A percentile compares a stretch with the other conserved stretches of the same genome.
Conservation (phyloP, 2,113 vertebrate species). For the Mus musculus region DNA sequence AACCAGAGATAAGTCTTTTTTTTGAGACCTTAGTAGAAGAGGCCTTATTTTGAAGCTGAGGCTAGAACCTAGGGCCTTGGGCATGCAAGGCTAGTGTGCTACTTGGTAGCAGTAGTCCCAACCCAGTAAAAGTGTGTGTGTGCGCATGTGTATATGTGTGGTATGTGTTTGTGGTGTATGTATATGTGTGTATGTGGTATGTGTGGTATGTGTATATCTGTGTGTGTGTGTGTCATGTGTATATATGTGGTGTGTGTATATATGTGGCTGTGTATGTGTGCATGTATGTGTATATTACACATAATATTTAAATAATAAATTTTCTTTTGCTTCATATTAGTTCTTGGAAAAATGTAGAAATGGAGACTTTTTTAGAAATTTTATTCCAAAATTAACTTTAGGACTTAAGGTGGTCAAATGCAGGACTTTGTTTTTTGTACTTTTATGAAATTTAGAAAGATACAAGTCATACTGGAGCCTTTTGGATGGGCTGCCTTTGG, state of each 20-base stretch:
- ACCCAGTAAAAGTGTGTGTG: background rate
- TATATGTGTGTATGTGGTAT: background rate
- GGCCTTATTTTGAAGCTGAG: background rate
- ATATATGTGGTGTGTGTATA: background rate
- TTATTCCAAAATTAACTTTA: constrained; percentile 37
- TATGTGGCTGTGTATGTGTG: background rate
- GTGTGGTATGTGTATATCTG: background rate
- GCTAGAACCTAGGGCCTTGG: background rate
- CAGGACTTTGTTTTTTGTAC: background rate
- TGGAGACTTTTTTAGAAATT: background rate
- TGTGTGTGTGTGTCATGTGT: background rate
- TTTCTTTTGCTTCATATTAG: background rate
- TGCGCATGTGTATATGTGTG: background rate
- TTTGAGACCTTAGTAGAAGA: background rate
- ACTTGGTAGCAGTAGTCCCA: background rate
- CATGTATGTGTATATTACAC: background rate
- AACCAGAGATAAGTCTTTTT: background rate
- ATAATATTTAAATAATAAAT: background rate
- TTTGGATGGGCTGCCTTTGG: background rate
- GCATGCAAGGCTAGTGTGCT: background rate
- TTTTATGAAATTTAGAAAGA: background rate
- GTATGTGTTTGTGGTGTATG: background rate
- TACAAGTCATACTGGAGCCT: background rate
- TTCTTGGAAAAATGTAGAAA: background rate
- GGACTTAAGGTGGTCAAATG: background rate